phyloP scores from a whole-genome alignment of 35 echinoderm and acorn worm species.

The Apostichopus parvimensis region DNA sequence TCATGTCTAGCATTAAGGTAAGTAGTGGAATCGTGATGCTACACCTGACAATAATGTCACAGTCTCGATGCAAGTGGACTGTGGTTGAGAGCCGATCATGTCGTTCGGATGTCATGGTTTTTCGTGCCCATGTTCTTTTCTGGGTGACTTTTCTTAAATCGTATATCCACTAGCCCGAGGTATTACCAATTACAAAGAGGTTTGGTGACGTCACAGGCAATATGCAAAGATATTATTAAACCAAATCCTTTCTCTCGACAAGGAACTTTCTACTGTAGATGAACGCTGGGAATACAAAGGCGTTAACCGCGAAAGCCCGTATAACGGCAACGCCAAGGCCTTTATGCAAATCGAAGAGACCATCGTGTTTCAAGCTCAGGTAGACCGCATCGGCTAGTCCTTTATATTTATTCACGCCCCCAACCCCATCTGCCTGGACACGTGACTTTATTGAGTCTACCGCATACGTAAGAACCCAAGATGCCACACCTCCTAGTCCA shows the following conservation, averaged over 20 bases:
- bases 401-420: constrained; percentile 64
- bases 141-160: too few relatives aligned
- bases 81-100: too few relatives aligned
- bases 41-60: too few relatives aligned
- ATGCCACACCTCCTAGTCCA: constrained; percentile 80
- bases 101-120: too few relatives aligned
- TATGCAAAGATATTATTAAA: not conserved
- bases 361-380: constrained; percentile 1
- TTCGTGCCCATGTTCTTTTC: too few relatives aligned
- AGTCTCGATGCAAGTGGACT: too few relatives aligned
- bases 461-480: constrained; percentile 74
- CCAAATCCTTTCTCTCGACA: not conserved
- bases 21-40: too few relatives aligned
- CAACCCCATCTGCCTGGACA: constrained; percentile 83
- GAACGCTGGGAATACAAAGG: constrained; percentile 9
- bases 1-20: too few relatives aligned
- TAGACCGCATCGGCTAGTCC: constrained; percentile 56
- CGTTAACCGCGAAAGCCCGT: constrained; percentile 26
- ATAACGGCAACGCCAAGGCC: constrained; percentile 1
- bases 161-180: too few relatives aligned
- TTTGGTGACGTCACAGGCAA: too few relatives aligned
- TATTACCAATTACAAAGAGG: too few relatives aligned
- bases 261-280: constrained; percentile 8
- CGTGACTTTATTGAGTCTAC: constrained; percentile 88
- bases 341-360: constrained; percentile 25